Evolutionary conservation across 2,888 invertebrate species (phyloP), one percentile per base, ranked within the genome.

Genomic region (Diachrysia chrysitis): DNA sequence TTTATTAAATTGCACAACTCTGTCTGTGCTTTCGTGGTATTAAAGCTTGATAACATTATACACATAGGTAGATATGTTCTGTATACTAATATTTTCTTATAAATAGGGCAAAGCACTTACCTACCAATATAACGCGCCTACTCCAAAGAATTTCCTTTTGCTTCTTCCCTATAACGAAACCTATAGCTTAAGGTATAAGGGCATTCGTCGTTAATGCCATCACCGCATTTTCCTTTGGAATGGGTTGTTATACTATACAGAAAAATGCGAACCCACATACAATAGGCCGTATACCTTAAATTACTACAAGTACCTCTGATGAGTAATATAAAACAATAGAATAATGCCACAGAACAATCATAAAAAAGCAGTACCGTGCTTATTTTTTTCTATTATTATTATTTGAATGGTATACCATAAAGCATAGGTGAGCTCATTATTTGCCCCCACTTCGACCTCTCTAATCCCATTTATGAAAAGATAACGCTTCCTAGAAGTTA

Each of bases 211-310:
- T 4, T 21, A 19, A 51, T 21, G 21, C 48, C 21, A 21, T 51
- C 21, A 51, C 21, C 19, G 6, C n/a, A 17, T 19, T 19, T 48
- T 48, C 19, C 4, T 12, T 12, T 19, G 10, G 21, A 0, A 51
- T 3, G 21, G 12, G 10, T 51, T 51, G 19, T 17, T 9, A 19
- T 21, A 19, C 21, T 51, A 4, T 10, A 19, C 19, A 12, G 4
- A 51, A 51, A 51, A 51, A 21, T 48, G 42, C 42, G 17, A 48
- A 48, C 19, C 1, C 17, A 48, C 21, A 51, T 51, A 51, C 48
- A 51, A 51, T 51, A 51, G 48, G 48, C 48, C 19, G n/a, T n/a
- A 7, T 21, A 51, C 19, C 19, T 51, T 21, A 42, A 42, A 42
- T 42, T 3, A 42, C 42, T 48, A 9, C 19, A 19, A 51, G 48